phyloP scores from a whole-genome alignment of 2,797 vertebrate genomes.

The Corythornis leucogaster region DNA sequence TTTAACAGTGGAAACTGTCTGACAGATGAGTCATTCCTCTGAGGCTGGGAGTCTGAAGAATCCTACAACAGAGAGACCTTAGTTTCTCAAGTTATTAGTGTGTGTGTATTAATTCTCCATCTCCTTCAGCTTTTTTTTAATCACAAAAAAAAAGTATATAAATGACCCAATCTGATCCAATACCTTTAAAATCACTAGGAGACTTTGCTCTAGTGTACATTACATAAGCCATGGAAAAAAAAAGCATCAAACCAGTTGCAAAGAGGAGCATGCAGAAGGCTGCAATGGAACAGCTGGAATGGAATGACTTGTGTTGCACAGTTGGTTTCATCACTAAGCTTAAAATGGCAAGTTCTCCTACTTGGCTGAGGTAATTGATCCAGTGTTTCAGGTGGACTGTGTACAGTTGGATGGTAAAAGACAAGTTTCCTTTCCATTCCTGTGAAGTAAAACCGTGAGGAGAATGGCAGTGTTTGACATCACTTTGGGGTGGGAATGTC shows the following conservation, averaged over 20 bases:
- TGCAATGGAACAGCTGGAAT: not conserved
- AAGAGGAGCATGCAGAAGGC: not conserved
- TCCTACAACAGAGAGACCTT: not conserved
- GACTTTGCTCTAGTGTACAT: not conserved
- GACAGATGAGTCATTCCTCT: constrained; percentile 43
- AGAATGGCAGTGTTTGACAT: constrained; percentile 25
- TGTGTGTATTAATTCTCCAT: not conserved
- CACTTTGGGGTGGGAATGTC: constrained; percentile 42
- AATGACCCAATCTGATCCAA: not conserved
- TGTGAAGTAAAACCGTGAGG: constrained; percentile 26
- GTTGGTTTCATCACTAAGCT: constrained; percentile 12
- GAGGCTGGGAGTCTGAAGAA: not conserved
- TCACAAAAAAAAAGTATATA: not conserved
- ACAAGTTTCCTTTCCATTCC: not conserved
- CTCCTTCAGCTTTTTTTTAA: not conserved
- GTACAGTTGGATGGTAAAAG: not conserved
- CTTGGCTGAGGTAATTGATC: constrained; percentile 37
- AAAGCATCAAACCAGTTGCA: not conserved
- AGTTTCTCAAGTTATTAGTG: not conserved
- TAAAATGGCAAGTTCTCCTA: constrained; percentile 34
- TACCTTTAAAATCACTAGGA: not conserved
- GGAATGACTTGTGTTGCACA: constrained; percentile 26
- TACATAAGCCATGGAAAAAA: not conserved
- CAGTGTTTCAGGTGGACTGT: not conserved
- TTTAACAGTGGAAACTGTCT: constrained; percentile 45